Base-by-base conservation (phyloP, 2,888 invertebrate genomes). In the Eupeodes luniger region DNA sequence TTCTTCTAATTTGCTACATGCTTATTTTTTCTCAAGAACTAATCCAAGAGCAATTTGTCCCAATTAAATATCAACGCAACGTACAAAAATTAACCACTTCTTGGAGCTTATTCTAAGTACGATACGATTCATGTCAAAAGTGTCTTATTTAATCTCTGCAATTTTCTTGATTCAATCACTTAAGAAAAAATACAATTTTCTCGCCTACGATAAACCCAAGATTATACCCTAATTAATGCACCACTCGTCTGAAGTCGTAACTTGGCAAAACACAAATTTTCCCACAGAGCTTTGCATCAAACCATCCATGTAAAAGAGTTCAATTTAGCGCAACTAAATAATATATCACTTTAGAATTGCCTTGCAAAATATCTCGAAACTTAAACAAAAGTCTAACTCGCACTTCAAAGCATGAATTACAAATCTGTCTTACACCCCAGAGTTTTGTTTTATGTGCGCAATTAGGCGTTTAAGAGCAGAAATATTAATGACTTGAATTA, bases 401-500 rank as follows among this genome's bases (percentile, higher is more conserved):
- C 49, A 34, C 44, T 55, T 47, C 7, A 11, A 40, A 40, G 5
- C 40, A 47, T 47, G 27, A 59, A 57, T 74, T 49, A 59, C 69
- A 57, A 72, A 59, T 82, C 77, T 77, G 70, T 78, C 59, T 72
- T 70, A 53, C 51, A 67, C 66, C 66, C 81, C 59, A 66, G 34
- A 12, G 16, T 57, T 36, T 62, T 27, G 36, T 44, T 61, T 57
- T 53, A 14, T 51, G 36, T 40, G 49, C 49, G 44, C 59, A 85
- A 85, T 85, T 80, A 76, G 70, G 64, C 57, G 53, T 59, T 72
- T 16, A 61, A 27, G 12, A 64, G 19, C 62, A 59, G 62, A 80
- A 79, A 59, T 72, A 77, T 83, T 83, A 87, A 83, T 80, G 79
- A 61, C 83, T 82, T 36, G 14, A 62, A 82, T 86, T 82, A 74